phyloP scores from a whole-genome alignment of 2,888 invertebrate species.

The Cloeon dipterum region DNA sequence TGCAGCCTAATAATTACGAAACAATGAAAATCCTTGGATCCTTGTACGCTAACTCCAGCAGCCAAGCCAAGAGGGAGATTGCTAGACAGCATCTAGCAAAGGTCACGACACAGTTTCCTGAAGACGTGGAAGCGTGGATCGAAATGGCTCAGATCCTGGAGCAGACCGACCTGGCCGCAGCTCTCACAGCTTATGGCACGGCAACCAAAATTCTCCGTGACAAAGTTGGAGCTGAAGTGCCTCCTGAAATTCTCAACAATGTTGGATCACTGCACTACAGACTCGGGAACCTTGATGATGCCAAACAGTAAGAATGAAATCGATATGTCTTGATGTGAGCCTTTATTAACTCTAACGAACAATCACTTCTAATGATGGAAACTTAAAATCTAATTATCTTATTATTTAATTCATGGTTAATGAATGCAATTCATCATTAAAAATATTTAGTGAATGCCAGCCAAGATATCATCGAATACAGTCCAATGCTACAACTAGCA shows the following conservation, averaged over 20 bases:
- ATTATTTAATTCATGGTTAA: no score
- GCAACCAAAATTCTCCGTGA: slow-evolving; percentile 83
- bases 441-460: no score
- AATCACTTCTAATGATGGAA: no score
- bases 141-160: slow-evolving; percentile 96
- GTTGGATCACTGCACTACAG: slow-evolving; percentile 80
- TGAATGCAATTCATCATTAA: no score
- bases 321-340: no score
- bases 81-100: slow-evolving; percentile 87
- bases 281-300: no score
- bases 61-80: slow-evolving; percentile 76
- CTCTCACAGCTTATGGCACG: slow-evolving; percentile 78
- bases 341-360: no score
- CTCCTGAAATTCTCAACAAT: slow-evolving; percentile 94
- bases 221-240: slow-evolving; percentile 81
- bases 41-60: slow-evolving; percentile 73
- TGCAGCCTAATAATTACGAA: slow-evolving; percentile 93
- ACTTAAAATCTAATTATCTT: no score
- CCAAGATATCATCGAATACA: no score
- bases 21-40: slow-evolving; percentile 99
- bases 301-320: no score
- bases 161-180: slow-evolving; percentile 71
- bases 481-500: no score
- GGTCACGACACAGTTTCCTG: slow-evolving; percentile 88
- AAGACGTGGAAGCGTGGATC: slow-evolving; percentile 98